Evolutionary conservation across 1,140 invertebrate species (phyloP).

Genomic region (Cotesia typhae): DNA sequence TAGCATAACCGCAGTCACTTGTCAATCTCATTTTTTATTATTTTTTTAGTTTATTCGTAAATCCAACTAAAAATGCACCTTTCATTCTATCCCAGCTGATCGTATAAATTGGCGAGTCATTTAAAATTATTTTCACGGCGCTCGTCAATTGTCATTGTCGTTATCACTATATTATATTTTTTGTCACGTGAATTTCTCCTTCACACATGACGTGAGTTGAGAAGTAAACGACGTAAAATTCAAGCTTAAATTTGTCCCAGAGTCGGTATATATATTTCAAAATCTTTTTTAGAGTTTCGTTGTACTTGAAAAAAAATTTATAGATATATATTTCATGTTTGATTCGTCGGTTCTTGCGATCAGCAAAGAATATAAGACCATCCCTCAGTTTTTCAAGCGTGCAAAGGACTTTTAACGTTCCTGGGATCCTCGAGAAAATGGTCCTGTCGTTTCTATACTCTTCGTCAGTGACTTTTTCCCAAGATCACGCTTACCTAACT

Average conservation of each 20-base stretch:
- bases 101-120: background rate
- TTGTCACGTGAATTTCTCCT: background rate
- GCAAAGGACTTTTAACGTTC: constrained; percentile 1
- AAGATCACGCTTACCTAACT: too few relatives aligned
- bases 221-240: too few relatives aligned
- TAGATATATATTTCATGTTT: background rate
- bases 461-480: too few relatives aligned
- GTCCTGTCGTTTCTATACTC: constrained; percentile 1
- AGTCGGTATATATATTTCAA: too few relatives aligned
- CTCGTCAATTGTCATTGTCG: background rate
- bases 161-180: background rate
- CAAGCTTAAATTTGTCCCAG: too few relatives aligned
- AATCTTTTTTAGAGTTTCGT: too few relatives aligned
- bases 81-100: background rate
- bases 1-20: background rate
- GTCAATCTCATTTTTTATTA: background rate
- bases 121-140: constrained; percentile 1
- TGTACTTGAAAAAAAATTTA: too few relatives aligned
- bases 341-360: background rate
- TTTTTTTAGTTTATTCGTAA: background rate
- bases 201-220: background rate
- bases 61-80: background rate
- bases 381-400: constrained; percentile 4
- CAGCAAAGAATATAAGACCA: background rate
- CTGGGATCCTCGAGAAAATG: constrained; percentile 9